Percentiles rank a stretch among this genome's conserved stretches.
Conservation (phyloP, 2,797 vertebrate genomes). For the Cygnus olor region DNA sequence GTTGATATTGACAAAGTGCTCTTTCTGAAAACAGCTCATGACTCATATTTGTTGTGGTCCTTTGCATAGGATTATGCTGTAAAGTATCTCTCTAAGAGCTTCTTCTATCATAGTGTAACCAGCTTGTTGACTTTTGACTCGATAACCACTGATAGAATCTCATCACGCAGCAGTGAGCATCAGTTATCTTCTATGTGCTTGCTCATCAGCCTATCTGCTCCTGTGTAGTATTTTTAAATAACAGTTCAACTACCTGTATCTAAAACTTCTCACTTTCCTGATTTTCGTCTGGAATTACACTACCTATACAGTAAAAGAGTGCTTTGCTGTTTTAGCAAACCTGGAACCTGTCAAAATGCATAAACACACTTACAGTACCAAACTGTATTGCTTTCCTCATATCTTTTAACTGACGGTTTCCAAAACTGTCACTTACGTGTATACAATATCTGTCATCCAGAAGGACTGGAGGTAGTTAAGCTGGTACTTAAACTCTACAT, state of each 20-base stretch:
- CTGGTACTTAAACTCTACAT: neutral
- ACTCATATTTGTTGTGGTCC: slow-evolving; percentile 60
- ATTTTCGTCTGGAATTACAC: neutral
- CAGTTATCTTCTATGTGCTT: slow-evolving; percentile 49
- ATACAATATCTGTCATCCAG: neutral
- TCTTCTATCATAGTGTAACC: slow-evolving; percentile 65
- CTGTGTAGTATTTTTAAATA: neutral
- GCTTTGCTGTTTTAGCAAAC: neutral
- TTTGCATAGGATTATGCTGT: slow-evolving; percentile 71
- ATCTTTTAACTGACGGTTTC: neutral
- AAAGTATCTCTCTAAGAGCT: slow-evolving; percentile 69
- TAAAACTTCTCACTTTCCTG: neutral
- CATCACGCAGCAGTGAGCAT: slow-evolving; percentile 15
- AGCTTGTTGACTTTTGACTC: slow-evolving; percentile 70
- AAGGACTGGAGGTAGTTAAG: slow-evolving; percentile 13
- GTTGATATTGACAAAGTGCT: slow-evolving; percentile 63
- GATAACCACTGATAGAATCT: slow-evolving; percentile 53
- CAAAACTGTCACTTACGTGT: neutral
- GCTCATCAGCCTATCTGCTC: neutral
- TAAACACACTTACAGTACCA: neutral
- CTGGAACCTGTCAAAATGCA: neutral
- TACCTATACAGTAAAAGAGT: neutral
- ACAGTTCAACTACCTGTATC: neutral
- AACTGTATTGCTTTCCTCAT: neutral
- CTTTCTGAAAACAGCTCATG: slow-evolving; percentile 70